Percentiles rank a stretch among this genome's conserved stretches.
These are phyloP conservation scores for Decapterus maruadsi DNA, from an alignment of 2,797 vertebrate genomes.

Conservation along the genomic window DNA sequence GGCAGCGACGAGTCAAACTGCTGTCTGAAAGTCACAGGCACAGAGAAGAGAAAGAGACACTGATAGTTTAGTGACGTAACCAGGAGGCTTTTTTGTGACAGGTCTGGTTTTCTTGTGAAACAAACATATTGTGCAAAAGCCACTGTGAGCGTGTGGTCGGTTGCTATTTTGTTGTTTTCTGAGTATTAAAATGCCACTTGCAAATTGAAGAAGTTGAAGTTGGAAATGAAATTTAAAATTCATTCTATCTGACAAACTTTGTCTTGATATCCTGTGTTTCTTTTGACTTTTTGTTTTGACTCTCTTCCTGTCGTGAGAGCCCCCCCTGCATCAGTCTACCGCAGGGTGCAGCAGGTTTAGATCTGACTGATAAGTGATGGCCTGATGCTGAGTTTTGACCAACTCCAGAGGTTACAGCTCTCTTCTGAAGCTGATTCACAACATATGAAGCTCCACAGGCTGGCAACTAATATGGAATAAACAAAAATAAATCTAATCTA, in stretches of 20 bases:
- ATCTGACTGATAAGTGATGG: too few species aligned
- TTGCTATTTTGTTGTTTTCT: too few species aligned
- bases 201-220: neutral
- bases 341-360: too few species aligned
- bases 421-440: too few species aligned
- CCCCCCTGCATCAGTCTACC: neutral
- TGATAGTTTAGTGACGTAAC: neutral
- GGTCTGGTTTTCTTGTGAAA: neutral
- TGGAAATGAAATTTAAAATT: neutral
- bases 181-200: neutral
- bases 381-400: too few species aligned
- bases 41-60: conserved; percentile 2
- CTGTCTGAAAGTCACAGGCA: conserved; percentile 40
- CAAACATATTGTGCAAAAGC: neutral
- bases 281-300: too few species aligned
- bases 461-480: too few species aligned
- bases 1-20: conserved; percentile 30
- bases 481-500: too few species aligned
- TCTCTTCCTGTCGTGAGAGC: neutral
- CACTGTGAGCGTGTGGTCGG: too few species aligned
- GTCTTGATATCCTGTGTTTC: neutral
- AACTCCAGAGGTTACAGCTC: too few species aligned
- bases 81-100: neutral
- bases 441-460: too few species aligned
- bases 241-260: neutral